phyloP scores from a whole-genome alignment of 2,113 vertebrate species.

The Charina bottae region DNA sequence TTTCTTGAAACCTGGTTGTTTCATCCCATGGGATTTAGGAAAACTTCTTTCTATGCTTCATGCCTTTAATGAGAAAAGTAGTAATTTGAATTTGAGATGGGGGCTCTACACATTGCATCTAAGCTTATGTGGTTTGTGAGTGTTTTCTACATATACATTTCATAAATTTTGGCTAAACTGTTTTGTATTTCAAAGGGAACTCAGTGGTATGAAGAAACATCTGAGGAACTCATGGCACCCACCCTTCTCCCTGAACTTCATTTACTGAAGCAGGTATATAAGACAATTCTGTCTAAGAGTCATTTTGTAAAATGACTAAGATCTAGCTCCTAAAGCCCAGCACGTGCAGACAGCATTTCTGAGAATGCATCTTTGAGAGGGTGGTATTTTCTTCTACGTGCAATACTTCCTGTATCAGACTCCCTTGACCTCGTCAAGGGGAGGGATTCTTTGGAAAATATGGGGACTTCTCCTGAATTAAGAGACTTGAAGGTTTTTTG shows the following conservation, averaged over 20 bases:
- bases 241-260: constrained; percentile 94
- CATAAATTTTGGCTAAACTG: not conserved
- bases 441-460: not conserved
- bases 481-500: not conserved
- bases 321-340: not conserved
- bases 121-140: not conserved
- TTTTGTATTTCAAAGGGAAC: constrained; percentile 78
- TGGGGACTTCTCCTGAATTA: not conserved
- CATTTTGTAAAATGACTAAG: not conserved
- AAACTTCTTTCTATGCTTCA: not conserved
- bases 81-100: not conserved
- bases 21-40: not conserved
- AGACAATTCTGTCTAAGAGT: not conserved
- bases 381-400: not conserved
- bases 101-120: not conserved
- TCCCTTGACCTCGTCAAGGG: not conserved
- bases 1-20: not conserved
- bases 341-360: not conserved
- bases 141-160: not conserved
- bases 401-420: not conserved
- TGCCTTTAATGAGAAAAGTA: not conserved
- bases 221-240: constrained; percentile 94
- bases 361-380: not conserved
- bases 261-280: constrained; percentile 88
- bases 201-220: constrained; percentile 93